phyloP scores from a whole-genome alignment of 2,797 vertebrate genomes.

The Chromis chromis region DNA sequence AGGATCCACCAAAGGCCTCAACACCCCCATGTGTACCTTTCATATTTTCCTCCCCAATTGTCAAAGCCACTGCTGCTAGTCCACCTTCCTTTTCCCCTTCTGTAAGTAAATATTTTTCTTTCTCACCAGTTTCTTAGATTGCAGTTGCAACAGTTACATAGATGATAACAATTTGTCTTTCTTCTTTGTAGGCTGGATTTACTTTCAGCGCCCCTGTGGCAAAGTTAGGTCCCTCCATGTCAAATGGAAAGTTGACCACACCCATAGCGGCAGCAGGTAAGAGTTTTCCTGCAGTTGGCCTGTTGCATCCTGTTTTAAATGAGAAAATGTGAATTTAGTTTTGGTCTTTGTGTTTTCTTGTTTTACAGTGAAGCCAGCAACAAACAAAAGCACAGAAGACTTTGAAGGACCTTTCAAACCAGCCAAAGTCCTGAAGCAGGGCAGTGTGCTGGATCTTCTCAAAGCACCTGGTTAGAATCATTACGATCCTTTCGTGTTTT shows the following conservation, averaged over 20 bases:
- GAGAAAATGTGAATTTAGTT: neutral
- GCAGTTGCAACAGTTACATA: neutral
- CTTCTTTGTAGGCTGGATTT: slow-evolving; percentile 88
- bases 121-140: neutral
- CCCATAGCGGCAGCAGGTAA: slow-evolving; percentile 81
- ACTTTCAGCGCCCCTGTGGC: slow-evolving; percentile 95
- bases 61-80: slow-evolving; percentile 93
- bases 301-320: neutral
- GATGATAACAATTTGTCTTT: slow-evolving; percentile 2
- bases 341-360: slow-evolving; percentile 3
- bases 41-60: slow-evolving; percentile 96
- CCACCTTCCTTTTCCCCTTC: slow-evolving; percentile 88
- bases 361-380: slow-evolving; percentile 74
- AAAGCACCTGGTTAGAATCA: slow-evolving; percentile 90
- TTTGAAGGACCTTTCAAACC: slow-evolving; percentile 89
- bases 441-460: slow-evolving; percentile 95
- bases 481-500: neutral
- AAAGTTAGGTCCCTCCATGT: slow-evolving; percentile 86
- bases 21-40: slow-evolving; percentile 87
- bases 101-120: slow-evolving; percentile 83
- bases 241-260: slow-evolving; percentile 80
- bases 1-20: slow-evolving; percentile 82
- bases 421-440: slow-evolving; percentile 91
- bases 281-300: neutral
- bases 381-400: slow-evolving; percentile 85